Percentiles rank a stretch among this genome's conserved stretches.
These are phyloP conservation scores for Malacoraja senta DNA, from an alignment of 2,797 vertebrate genomes.

Conservation along the genomic window DNA sequence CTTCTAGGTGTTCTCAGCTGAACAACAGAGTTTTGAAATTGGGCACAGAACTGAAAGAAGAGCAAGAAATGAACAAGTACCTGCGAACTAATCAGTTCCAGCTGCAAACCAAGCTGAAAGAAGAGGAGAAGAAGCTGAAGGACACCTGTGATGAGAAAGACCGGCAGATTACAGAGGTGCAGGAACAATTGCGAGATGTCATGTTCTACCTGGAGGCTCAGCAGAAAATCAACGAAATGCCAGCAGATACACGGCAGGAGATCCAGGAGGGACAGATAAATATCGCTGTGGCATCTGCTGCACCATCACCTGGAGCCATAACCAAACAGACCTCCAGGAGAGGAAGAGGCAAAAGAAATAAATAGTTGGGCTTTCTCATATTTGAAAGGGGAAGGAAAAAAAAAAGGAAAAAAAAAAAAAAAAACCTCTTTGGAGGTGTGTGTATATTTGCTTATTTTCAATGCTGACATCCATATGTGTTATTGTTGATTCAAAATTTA, in stretches of 20 bases:
- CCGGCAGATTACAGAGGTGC: slow-evolving; percentile 72
- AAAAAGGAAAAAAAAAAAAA: not conserved
- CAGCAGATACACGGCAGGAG: slow-evolving; percentile 77
- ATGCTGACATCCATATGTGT: not conserved
- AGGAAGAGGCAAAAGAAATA: slow-evolving; percentile 81
- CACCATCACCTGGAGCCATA: slow-evolving; percentile 47
- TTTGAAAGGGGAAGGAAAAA: slow-evolving; percentile 29
- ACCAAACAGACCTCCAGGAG: slow-evolving; percentile 70
- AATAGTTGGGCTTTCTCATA: slow-evolving; percentile 54
- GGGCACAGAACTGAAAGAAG: slow-evolving; percentile 82
- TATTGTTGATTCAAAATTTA: slow-evolving; percentile 19
- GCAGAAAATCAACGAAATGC: slow-evolving; percentile 83
- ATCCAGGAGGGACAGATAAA: slow-evolving; percentile 97
- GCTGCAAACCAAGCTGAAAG: slow-evolving; percentile 78
- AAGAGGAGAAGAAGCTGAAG: slow-evolving; percentile 71
- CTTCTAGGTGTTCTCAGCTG: slow-evolving; percentile 74
- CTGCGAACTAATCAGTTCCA: slow-evolving; percentile 80
- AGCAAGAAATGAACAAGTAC: slow-evolving; percentile 94
- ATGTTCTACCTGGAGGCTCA: slow-evolving; percentile 94
- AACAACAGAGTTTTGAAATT: slow-evolving; percentile 73
- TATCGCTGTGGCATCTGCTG: slow-evolving; percentile 65
- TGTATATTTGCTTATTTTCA: slow-evolving; percentile 37
- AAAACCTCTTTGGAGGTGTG: slow-evolving; percentile 34
- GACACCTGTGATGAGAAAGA: slow-evolving; percentile 77
- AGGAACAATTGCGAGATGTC: slow-evolving; percentile 90